These are phyloP conservation scores for Taxidea taxus DNA, from an alignment of 2,113 vertebrate genomes.

Conservation along the genomic window DNA sequence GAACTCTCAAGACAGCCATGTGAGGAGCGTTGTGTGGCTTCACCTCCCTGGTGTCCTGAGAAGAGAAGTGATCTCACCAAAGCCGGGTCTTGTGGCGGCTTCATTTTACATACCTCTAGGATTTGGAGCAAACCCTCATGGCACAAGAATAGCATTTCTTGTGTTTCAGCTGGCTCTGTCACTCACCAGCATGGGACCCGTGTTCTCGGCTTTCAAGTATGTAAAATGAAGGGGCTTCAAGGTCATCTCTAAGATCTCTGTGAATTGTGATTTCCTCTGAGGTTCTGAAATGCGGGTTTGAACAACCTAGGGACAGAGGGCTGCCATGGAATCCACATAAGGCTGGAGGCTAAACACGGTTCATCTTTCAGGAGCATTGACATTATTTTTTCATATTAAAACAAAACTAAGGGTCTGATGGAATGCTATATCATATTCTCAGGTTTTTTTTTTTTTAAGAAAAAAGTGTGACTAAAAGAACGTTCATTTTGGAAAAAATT, in stretches of 20 bases:
- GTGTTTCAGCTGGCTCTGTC: conserved; percentile 62
- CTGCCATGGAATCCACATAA: background rate
- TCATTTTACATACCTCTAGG: too few species aligned
- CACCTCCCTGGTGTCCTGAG: background rate
- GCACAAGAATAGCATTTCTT: conserved; percentile 64
- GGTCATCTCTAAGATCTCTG: background rate
- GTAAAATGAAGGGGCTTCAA: background rate
- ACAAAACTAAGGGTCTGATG: background rate
- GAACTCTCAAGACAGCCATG: background rate
- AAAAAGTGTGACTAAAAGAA: conserved; percentile 2
- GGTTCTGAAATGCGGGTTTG: background rate
- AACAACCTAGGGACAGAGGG: background rate
- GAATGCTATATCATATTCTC: background rate
- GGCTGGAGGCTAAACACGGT: background rate
- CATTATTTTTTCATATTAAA: background rate
- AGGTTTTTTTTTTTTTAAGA: background rate
- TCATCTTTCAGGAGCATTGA: background rate
- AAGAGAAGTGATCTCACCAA: background rate
- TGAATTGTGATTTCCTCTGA: background rate
- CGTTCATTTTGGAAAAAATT: background rate
- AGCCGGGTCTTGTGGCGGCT: too few species aligned
- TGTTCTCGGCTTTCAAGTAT: conserved; percentile 44
- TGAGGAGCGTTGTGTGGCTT: background rate
- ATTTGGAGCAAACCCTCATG: background rate
- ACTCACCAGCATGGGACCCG: background rate